A percentile compares a stretch with the other conserved stretches of the same genome.
phyloP scores from a whole-genome alignment of 2,113 vertebrate species.

The Cervus canadensis region DNA sequence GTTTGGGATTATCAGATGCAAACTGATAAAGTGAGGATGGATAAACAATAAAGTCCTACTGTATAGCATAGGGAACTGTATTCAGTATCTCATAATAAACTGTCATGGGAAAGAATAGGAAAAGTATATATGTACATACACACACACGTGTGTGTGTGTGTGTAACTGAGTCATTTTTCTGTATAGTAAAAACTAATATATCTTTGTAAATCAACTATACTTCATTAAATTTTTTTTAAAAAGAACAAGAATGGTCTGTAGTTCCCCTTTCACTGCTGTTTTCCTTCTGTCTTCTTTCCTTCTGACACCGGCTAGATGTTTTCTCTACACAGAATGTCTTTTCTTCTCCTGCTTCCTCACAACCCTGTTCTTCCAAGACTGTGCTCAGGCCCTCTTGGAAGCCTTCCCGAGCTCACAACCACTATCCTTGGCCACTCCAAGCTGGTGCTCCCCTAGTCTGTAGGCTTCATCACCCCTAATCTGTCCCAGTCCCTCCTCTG shows the following conservation, averaged over 20 bases:
- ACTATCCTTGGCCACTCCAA: background rate
- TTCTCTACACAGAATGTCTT: background rate
- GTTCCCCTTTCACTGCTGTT: background rate
- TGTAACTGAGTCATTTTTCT: background rate
- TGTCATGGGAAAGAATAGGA: background rate
- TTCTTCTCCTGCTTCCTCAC: background rate
- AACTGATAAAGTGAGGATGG: background rate
- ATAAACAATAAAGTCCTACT: background rate
- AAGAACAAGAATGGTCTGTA: background rate
- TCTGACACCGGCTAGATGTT: background rate
- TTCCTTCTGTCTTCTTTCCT: background rate
- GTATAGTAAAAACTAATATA: background rate
- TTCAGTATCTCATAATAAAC: background rate
- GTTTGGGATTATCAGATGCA: background rate
- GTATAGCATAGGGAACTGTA: background rate
- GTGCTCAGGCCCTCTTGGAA: background rate
- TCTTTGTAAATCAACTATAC: background rate
- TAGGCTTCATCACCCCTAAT: accelerated
- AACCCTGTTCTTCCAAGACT: background rate
- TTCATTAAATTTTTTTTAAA: background rate
- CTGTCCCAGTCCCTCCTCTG: background rate
- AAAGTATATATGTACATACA: background rate
- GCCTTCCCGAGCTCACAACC: background rate
- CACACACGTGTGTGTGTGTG: background rate
- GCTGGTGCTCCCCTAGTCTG: background rate